Conservation (phyloP, 1,140 invertebrate genomes). For the Drosophila hydei region DNA sequence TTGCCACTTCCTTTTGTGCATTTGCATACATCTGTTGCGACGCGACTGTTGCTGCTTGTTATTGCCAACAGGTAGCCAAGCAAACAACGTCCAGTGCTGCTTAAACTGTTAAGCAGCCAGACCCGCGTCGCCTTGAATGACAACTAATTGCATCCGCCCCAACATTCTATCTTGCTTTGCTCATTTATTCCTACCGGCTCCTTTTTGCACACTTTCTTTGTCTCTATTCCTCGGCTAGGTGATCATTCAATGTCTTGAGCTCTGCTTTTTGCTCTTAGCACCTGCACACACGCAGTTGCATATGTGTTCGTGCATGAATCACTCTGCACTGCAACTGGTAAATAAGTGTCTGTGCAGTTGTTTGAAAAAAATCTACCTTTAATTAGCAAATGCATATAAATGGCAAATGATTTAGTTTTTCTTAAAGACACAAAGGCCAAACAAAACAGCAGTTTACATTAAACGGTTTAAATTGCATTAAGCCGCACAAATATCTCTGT, state of each 20-base stretch:
- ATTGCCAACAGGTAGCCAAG: slow-evolving; percentile 64
- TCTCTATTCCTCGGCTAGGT: slow-evolving; percentile 5
- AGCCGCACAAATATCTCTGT: no score
- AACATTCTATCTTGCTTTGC: not conserved
- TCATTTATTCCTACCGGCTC: slow-evolving; percentile 1
- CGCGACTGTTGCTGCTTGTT: slow-evolving; percentile 18
- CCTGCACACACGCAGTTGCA: not conserved
- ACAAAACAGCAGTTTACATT: no score
- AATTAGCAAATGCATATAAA: slow-evolving; percentile 3
- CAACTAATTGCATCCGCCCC: slow-evolving; percentile 13
- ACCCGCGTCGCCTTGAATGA: slow-evolving; percentile 11
- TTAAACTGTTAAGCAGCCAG: slow-evolving; percentile 34
- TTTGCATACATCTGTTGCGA: slow-evolving; percentile 42
- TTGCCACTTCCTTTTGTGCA: slow-evolving; percentile 70
- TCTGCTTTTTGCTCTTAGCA: slow-evolving; percentile 1
- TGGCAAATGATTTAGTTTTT: not conserved
- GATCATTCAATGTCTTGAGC: slow-evolving; percentile 17
- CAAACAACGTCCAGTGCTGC: slow-evolving; percentile 14
- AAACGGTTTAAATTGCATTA: no score
- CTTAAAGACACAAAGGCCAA: not conserved
- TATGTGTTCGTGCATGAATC: not conserved
- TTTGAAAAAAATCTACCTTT: not conserved
- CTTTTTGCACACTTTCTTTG: not conserved
- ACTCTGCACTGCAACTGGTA: not conserved
- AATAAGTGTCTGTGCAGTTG: not conserved